Base-by-base conservation (phyloP, 1,140 invertebrate genomes). In the Pemphigus obesinymphae region DNA sequence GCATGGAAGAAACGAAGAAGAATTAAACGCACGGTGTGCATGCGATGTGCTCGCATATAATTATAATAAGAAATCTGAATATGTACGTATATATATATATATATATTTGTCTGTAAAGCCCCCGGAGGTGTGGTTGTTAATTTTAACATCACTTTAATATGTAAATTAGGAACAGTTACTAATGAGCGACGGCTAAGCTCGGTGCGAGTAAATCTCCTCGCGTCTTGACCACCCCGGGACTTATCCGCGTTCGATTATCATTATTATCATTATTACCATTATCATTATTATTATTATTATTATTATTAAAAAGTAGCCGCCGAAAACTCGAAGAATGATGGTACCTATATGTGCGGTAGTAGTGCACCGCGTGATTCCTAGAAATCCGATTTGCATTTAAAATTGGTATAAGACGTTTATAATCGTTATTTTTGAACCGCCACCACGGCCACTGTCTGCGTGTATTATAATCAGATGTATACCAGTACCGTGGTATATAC, bases 101-200 rank as follows among this genome's bases (percentile, higher is more conserved):
- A 29, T 23, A 8, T 31, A 7, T 45, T 5, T 20, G 26, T 50
- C 17, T 34, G 23, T 34, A n/a, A 53, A 75, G 48, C 72, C 72
- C 72, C 72, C 34, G 75, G 75, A 78, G 75, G 75, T 78, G 75
- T 78, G 75, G 31, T 55, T 53, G 75, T 78, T 78, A 78, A 78
- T 78, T 78, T 78, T 55, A 78, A 78, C 75, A 78, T 78, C 75
- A 78, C 75, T 78, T 78, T 78, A 78, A 78, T 78, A 78, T 78
- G 75, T 78, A 78, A 78, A 78, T 78, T 78, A 78, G 29, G 37
- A 78, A 78, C 75, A 55, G 75, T 53, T 78, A 78, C 75, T 78
- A 78, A 78, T 78, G 48, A 78, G 75, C 75, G 50, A 75, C 72
- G 43, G 45, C 43, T 40, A n/a, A n/a, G n/a, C n/a, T 26, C 50